Evolutionary conservation across 2,888 invertebrate genomes (phyloP).

Genomic region (Synergus umbraculus): DNA sequence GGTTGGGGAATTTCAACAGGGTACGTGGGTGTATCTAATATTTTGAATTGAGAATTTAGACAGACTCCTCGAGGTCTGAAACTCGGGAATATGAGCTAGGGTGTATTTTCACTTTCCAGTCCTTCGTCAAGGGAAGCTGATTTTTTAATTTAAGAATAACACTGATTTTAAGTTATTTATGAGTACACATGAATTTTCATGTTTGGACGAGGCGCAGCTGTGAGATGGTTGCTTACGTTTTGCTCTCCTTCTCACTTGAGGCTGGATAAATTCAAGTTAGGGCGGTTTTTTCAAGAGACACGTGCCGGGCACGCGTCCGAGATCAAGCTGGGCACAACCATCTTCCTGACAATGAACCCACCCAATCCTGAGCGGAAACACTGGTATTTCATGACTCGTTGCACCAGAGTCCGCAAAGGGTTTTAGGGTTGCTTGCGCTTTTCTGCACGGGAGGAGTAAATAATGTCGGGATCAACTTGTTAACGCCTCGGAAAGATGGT

Average conservation of each 20-base stretch:
- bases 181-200: conserved; percentile 63
- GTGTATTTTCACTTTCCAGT: conserved; percentile 24
- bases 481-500: no score
- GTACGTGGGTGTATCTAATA: conserved; percentile 8
- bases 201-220: conserved; percentile 66
- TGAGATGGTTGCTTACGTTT: not conserved
- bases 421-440: conserved; percentile 19
- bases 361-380: conserved; percentile 10
- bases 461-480: no score
- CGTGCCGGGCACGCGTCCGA: conserved; percentile 35
- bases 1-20: conserved; percentile 29
- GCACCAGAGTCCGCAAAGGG: conserved; percentile 29
- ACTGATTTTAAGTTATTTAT: conserved; percentile 52
- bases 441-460: not conserved
- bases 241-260: conserved; percentile 9
- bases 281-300: conserved; percentile 23
- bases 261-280: not conserved
- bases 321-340: conserved; percentile 19
- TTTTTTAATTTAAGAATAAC: conserved; percentile 52
- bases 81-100: not conserved
- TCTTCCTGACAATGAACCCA: conserved; percentile 32
- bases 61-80: not conserved
- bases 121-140: not conserved
- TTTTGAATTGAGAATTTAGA: not conserved
- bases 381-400: conserved; percentile 36